Evolutionary conservation across 2,888 invertebrate genomes (phyloP).

Genomic region (Metalampra italica): DNA sequence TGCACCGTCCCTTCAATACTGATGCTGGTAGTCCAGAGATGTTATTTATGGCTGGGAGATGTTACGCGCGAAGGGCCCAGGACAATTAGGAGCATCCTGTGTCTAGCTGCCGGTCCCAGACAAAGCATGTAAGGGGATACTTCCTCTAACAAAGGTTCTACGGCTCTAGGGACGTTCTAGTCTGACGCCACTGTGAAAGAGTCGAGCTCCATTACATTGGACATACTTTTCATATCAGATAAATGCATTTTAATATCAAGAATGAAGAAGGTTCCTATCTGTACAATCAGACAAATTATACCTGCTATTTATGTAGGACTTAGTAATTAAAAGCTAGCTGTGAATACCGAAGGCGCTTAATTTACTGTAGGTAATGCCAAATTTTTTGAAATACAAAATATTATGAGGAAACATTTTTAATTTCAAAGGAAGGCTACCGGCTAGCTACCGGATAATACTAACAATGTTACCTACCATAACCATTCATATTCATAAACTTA

Average conservation of each 20-base stretch:
- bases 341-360: no score
- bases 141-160: conserved; percentile 69
- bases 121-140: conserved; percentile 73
- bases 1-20: conserved; percentile 34
- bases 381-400: no score
- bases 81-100: conserved; percentile 69
- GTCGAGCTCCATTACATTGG: conserved; percentile 26
- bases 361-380: no score
- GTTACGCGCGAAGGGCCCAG: conserved; percentile 59
- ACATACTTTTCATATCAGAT: conserved; percentile 6
- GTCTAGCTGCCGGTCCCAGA: conserved; percentile 44
- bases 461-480: no score
- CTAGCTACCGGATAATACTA: no score
- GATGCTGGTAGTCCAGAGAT: conserved; percentile 47
- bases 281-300: no score
- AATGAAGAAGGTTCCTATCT: no score
- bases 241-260: background rate
- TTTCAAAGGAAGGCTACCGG: background rate
- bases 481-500: background rate
- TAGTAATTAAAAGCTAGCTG: no score
- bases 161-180: conserved; percentile 53
- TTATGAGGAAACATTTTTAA: no score
- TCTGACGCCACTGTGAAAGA: conserved; percentile 36
- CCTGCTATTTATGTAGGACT: no score
- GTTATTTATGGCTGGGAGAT: conserved; percentile 59